Percentiles rank a stretch among this genome's conserved stretches.
These are phyloP conservation scores for Isichthys henryi DNA, from an alignment of 2,113 vertebrate species.

Conservation along the genomic window DNA sequence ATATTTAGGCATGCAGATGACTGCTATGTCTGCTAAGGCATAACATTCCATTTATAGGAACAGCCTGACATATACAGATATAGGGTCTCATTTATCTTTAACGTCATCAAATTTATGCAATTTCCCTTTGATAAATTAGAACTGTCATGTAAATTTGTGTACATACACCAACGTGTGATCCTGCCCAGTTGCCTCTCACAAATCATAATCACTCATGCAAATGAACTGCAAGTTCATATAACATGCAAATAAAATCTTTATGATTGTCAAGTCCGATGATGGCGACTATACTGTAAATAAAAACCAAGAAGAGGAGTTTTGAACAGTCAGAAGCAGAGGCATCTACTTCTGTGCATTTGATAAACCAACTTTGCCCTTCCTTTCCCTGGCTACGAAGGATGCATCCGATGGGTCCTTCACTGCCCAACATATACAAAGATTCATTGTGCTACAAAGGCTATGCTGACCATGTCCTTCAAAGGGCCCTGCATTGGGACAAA, in stretches of 20 bases:
- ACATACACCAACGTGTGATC: background rate
- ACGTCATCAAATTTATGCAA: background rate
- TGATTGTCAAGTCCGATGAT: too few species aligned
- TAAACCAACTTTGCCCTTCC: too few species aligned
- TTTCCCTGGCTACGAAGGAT: too few species aligned
- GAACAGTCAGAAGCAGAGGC: too few species aligned
- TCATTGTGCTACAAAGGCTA: background rate
- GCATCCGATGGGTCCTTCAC: too few species aligned
- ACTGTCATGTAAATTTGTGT: background rate
- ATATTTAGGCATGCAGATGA: background rate
- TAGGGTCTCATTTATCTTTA: background rate
- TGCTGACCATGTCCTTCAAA: background rate
- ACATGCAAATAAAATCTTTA: background rate
- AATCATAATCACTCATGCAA: background rate
- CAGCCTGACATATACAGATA: background rate
- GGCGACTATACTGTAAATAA: too few species aligned
- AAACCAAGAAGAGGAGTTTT: too few species aligned
- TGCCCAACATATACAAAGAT: too few species aligned
- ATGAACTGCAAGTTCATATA: background rate
- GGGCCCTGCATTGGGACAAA: background rate
- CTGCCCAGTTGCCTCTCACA: background rate
- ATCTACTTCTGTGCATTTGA: too few species aligned
- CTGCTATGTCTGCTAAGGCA: background rate
- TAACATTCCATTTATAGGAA: background rate
- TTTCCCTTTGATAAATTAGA: background rate